These are phyloP conservation scores for Lophochroa leadbeateri DNA, from an alignment of 2,113 vertebrate species.

Conservation along the genomic window DNA sequence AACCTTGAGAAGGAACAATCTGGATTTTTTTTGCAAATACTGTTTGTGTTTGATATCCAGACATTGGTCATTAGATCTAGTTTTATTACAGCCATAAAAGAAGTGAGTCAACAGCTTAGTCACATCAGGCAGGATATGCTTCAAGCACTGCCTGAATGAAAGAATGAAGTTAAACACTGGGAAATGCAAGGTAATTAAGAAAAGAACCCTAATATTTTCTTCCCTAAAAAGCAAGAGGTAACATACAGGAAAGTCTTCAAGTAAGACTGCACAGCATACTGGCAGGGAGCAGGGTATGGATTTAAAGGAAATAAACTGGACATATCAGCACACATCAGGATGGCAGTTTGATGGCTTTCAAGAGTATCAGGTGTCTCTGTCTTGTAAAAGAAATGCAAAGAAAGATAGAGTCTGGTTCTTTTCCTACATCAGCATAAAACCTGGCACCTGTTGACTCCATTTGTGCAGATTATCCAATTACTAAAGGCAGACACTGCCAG, in stretches of 20 bases:
- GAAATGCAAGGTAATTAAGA: slow-evolving; percentile 23
- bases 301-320: neutral
- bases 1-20: neutral
- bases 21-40: slow-evolving; percentile 20
- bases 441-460: neutral
- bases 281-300: neutral
- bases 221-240: neutral
- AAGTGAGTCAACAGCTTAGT: slow-evolving; percentile 72
- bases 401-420: neutral
- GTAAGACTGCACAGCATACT: neutral
- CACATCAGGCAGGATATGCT: slow-evolving; percentile 44
- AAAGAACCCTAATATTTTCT: neutral
- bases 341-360: neutral
- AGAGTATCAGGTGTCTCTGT: neutral
- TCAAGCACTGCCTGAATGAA: slow-evolving; percentile 19
- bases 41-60: slow-evolving; percentile 39
- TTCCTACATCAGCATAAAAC: neutral
- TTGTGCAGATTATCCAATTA: neutral
- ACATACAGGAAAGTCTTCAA: fast-evolving
- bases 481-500: neutral
- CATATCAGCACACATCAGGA: neutral
- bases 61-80: slow-evolving; percentile 31
- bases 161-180: slow-evolving; percentile 37
- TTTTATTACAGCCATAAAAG: slow-evolving; percentile 52
- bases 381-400: neutral